Evolutionary conservation across 30 jellyfish, hydroid and myxozoan genomes (phyloP).

Genomic region (Phacellophora camtschatica): DNA sequence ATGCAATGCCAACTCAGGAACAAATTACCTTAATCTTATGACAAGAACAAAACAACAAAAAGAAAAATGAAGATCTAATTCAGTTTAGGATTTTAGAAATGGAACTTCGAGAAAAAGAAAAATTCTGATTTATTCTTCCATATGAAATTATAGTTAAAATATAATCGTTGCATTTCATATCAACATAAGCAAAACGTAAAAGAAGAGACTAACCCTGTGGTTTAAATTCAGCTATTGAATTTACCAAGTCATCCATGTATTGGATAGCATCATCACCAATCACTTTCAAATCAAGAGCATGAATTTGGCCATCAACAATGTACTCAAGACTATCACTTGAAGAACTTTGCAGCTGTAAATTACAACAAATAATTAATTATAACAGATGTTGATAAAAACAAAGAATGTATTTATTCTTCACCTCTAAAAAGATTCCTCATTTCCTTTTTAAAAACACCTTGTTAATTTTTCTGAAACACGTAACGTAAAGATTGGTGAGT

Average conservation of each 20-base stretch:
- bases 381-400: too few species aligned
- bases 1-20: too few species aligned
- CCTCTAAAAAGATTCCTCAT: too few species aligned
- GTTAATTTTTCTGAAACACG: neutral
- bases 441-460: too few species aligned
- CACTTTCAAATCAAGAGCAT: slow-evolving; percentile 86
- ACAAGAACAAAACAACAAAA: too few species aligned
- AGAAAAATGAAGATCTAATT: too few species aligned
- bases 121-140: too few species aligned
- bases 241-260: slow-evolving; percentile 53
- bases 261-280: slow-evolving; percentile 52
- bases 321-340: slow-evolving; percentile 90
- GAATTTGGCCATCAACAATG: slow-evolving; percentile 95
- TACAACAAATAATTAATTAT: too few species aligned
- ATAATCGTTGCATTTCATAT: neutral
- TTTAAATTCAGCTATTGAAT: slow-evolving; percentile 53
- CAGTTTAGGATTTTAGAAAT: too few species aligned
- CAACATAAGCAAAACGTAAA: neutral
- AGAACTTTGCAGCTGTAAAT: slow-evolving; percentile 90
- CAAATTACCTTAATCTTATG: too few species aligned
- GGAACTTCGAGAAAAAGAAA: too few species aligned
- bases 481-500: neutral
- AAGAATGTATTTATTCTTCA: too few species aligned
- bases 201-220: slow-evolving; percentile 78
- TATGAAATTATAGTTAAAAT: neutral